Base-by-base conservation (phyloP, 2,797 vertebrate genomes). In the Alfaro cultratus region DNA sequence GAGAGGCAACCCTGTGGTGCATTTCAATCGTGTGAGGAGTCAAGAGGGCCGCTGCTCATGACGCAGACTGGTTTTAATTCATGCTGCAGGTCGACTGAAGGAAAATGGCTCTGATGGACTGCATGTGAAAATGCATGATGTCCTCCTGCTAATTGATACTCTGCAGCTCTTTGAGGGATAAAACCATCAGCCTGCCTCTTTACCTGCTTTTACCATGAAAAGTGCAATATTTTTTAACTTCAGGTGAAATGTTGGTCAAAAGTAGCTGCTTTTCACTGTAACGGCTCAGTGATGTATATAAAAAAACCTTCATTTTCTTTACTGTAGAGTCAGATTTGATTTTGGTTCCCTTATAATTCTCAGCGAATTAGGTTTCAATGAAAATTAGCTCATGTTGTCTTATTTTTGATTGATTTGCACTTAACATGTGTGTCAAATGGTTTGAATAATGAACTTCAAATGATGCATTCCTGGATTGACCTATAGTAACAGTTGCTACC, bases 41-140 rank as follows among this genome's bases (percentile, higher is more conserved):
- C 1, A 67, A 68, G 73, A 84, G 81, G 55, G 81, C 53, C 0
- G 75, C 74, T 31, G 85, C 81, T 80, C 31, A 0, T 1, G 46
- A 6, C 9, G 36, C 77, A 87, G 87, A 93, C 89, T 83, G 81
- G 82, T 74, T 77, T 70, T 83, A 80, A 81, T 55, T 47, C 70
- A 81, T 5, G 36, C 84, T 83, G 49, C 74, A 36, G 79, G 78
- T 72, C 47, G 62, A 75, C 82, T 41, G 77, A 80, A 76, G 76
- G 82, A 82, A 88, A 85, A 55, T 29, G 4, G 74, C 82, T 75
- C 83, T 85, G 90, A 87, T 81, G 83, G 89, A 87, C 80, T 78
- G 75, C 15, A 84, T 45, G 87, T 87, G 85, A 86, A 83, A 85
- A 88, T 85, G 77, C 85, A 23, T 77, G 87, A 89, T 83, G 84